These are phyloP conservation scores for Drosophila subpulchrella DNA, from an alignment of 1,140 invertebrate species.

Conservation along the genomic window DNA sequence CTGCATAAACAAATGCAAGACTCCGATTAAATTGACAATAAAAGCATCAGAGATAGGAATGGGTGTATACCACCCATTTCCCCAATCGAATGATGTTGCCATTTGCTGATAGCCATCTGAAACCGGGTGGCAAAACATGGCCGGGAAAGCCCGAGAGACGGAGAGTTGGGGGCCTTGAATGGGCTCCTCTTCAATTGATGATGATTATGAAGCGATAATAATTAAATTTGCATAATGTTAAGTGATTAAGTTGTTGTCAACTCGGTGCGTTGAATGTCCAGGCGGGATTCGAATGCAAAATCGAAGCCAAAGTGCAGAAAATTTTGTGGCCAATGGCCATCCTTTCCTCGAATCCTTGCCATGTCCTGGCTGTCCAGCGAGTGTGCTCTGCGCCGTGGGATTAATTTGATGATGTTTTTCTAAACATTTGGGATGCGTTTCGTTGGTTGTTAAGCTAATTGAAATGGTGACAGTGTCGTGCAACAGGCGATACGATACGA, in stretches of 20 bases:
- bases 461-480: conserved; percentile 70
- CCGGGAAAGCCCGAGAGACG: conserved; percentile 15
- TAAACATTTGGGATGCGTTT: conserved; percentile 71
- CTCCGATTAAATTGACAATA: conserved; percentile 65
- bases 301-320: conserved; percentile 36
- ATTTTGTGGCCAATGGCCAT: conserved; percentile 35
- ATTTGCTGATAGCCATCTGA: conserved; percentile 73
- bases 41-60: conserved; percentile 37
- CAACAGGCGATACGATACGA: conserved; percentile 50
- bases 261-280: conserved; percentile 51
- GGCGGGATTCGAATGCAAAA: conserved; percentile 54
- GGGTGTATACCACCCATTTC: conserved; percentile 28
- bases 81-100: conserved; percentile 44
- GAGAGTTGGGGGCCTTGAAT: background rate
- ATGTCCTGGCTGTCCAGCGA: conserved; percentile 31
- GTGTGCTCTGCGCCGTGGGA: conserved; percentile 51
- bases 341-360: conserved; percentile 12
- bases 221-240: conserved; percentile 81
- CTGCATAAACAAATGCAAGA: conserved; percentile 70
- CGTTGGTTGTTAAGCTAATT: conserved; percentile 71
- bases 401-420: conserved; percentile 71
- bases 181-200: conserved; percentile 30
- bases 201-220: conserved; percentile 79
- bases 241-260: conserved; percentile 79
- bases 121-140: conserved; percentile 60